Conservation (phyloP, 2,113 vertebrate genomes). For the chimpanzee (Pan troglodytes) region NHGRI_mPanTro3-v2.1_pri NC_072415.2:33245501-33246000, state of each 20-base stretch:
- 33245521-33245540: rapidly evolving
- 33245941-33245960: slow-evolving; percentile 96
- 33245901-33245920: slow-evolving; percentile 89
- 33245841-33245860: not conserved
- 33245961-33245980: slow-evolving; percentile 92
- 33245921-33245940: slow-evolving; percentile 94
- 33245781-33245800: not conserved
- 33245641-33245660: not conserved
- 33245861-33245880: not conserved
- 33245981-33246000: slow-evolving; percentile 88
- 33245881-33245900: not conserved
- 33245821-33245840: not conserved
- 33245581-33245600: rapidly evolving
- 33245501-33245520: not conserved
- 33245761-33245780: not conserved
- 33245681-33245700: not conserved
- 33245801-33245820: not conserved
- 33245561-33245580: not conserved
- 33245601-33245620: not conserved
- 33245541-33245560: not conserved
- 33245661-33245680: not conserved
- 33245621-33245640: not conserved
- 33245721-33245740: not conserved
- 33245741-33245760: not conserved
- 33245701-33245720: not conserved